Evolutionary conservation across 2,797 vertebrate species (phyloP), one percentile per base, ranked within the genome.

Genomic region (Gouania willdenowi): DNA sequence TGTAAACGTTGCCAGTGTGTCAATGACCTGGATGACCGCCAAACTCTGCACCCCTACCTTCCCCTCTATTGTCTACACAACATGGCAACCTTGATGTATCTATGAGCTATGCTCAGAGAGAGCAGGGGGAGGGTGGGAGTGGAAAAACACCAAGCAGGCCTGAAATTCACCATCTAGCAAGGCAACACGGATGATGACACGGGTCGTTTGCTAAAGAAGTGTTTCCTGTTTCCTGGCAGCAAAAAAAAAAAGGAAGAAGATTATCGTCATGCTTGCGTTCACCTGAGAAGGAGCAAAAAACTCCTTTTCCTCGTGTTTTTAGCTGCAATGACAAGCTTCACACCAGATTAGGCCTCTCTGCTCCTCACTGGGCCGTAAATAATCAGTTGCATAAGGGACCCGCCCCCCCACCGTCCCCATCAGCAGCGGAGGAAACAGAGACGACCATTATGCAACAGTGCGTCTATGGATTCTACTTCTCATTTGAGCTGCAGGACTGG

Each of bases 301-400:
- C 23, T 3, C 37, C 30, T 1, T 4, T 1, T 29, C 4, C 19
- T 19, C n/a, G 43, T 2, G 37, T 46, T 34, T 33, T 2, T 16
- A 38, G 27, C 23, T 13, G 23, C 47, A 60, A 33, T 13, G 29
- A 43, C 38, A 28, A 4, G 7, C 37, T 26, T 26, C 28, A 24
- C 41, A 52, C 37, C 44, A 58, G 57, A 57, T 63, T 52, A 58
- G 47, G 58, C 39, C 39, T 18, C 56, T 53, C 49, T 46, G 46
- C 33, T 59, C 43, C 41, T 41, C 49, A 20, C 41, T 66, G 45
- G 25, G 20, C 55, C 15, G 35, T 63, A 70, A 79, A 64, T 72
- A 75, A 71, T 46, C 62, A 7, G 71, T 87, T 87, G 69, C 7
- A 6, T 55, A 86, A 87, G 12, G n/a, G n/a, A n/a, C n/a, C n/a